Conservation (phyloP, 2,888 invertebrate species). For the Eupeodes latifasciatus region DNA sequence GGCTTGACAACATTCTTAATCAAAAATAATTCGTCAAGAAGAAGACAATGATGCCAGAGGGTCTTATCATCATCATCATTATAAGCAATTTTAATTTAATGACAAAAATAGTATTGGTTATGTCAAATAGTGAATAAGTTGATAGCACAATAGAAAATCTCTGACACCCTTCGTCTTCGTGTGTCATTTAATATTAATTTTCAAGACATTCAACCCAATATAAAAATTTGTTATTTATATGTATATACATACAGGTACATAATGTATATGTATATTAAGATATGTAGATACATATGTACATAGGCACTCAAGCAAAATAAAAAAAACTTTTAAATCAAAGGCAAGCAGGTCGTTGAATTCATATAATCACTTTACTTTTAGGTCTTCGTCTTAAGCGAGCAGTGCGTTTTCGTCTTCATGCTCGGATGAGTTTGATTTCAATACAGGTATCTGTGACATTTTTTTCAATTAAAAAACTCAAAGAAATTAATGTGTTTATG, state of each 20-base stretch:
- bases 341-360: conserved; percentile 62
- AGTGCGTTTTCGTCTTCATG: conserved; percentile 43
- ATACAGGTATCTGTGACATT: neutral
- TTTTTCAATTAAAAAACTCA: conserved; percentile 1
- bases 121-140: conserved; percentile 19
- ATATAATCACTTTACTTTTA: conserved; percentile 47
- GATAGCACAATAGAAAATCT: conserved; percentile 36
- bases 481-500: neutral
- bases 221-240: neutral
- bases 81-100: conserved; percentile 74
- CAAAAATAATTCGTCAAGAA: conserved; percentile 73
- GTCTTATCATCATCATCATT: conserved; percentile 68
- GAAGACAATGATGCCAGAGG: conserved; percentile 49
- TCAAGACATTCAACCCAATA: conserved; percentile 27
- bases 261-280: neutral
- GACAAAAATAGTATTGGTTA: conserved; percentile 73
- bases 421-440: conserved; percentile 41
- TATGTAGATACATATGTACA: no score
- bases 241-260: no score
- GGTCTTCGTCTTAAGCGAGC: conserved; percentile 2
- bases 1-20: conserved; percentile 59
- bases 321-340: conserved; percentile 66
- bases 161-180: conserved; percentile 36
- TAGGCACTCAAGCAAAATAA: conserved; percentile 38
- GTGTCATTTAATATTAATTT: conserved; percentile 46